A percentile compares a stretch with the other conserved stretches of the same genome.
phyloP scores from a whole-genome alignment of 2,888 invertebrate genomes.

The Yponomeuta cagnagella region DNA sequence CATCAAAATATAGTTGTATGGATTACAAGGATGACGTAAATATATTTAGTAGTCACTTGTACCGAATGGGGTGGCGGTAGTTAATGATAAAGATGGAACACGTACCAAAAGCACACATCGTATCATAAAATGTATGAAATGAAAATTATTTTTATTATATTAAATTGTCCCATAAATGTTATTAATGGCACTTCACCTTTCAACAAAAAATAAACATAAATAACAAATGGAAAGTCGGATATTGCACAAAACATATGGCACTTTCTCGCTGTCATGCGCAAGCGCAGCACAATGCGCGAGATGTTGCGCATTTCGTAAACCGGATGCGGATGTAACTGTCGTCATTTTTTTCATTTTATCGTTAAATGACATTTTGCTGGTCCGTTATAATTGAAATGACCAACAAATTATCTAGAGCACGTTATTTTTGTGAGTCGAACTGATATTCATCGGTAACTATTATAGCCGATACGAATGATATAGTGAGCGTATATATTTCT shows the following conservation, averaged over 20 bases:
- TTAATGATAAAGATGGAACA: no score
- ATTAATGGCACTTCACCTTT: not conserved
- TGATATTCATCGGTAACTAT: no score
- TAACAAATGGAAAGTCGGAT: conserved; percentile 9
- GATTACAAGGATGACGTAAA: not conserved
- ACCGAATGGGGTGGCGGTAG: no score
- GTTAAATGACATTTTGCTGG: not conserved
- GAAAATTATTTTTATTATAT: no score
- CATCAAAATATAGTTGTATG: not conserved
- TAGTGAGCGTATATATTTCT: not conserved
- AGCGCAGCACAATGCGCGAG: conserved; percentile 6
- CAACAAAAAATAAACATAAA: conserved; percentile 16
- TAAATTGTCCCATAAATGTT: not conserved
- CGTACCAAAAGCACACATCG: no score
- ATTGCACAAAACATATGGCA: conserved; percentile 1
- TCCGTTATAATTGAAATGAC: not conserved
- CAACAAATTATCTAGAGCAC: not conserved
- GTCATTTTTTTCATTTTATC: not conserved
- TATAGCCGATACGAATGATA: not conserved
- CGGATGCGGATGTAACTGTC: conserved; percentile 4
- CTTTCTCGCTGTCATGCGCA: conserved; percentile 1
- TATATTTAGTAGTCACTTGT: not conserved
- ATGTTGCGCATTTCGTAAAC: not conserved
- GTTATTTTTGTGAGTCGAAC: not conserved
- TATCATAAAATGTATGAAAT: no score